Conservation (phyloP, 2,113 vertebrate genomes). For the Capricornis sumatraensis region DNA sequence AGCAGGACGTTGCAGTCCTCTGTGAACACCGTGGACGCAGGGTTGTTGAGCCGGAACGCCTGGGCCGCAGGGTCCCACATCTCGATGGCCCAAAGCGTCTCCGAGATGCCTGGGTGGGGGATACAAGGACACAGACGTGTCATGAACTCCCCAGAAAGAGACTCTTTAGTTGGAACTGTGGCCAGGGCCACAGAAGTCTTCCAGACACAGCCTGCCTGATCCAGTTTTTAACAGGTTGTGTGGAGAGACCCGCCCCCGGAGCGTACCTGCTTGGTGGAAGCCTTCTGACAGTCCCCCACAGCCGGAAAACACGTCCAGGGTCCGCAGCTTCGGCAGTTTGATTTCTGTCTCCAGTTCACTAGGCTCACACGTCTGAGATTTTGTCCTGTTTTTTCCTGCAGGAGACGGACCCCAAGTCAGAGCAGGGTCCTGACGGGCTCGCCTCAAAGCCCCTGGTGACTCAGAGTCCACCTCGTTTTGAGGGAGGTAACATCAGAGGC, state of each 20-base stretch:
- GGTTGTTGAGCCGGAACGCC: slow-evolving; percentile 95
- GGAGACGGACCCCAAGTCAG: not conserved
- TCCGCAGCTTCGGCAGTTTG: slow-evolving; percentile 86
- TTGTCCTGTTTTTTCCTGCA: slow-evolving; percentile 90
- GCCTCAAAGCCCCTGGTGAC: not conserved
- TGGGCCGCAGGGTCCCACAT: slow-evolving; percentile 99
- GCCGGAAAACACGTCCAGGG: slow-evolving; percentile 95
- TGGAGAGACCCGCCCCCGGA: fast-evolving
- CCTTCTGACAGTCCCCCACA: slow-evolving; percentile 96
- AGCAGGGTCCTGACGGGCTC: too few relatives aligned
- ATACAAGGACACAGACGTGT: not conserved
- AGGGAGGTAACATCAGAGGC: not conserved
- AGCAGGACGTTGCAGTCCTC: slow-evolving; percentile 96
- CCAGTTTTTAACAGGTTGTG: not conserved
- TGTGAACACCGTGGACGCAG: slow-evolving; percentile 92
- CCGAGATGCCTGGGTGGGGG: slow-evolving; percentile 78
- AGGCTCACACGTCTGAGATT: slow-evolving; percentile 74
- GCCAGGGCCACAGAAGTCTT: not conserved
- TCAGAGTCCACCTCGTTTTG: fast-evolving
- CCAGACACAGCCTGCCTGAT: not conserved
- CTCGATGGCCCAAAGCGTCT: slow-evolving; percentile 95
- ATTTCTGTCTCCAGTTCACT: slow-evolving; percentile 76
- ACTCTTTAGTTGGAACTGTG: not conserved
- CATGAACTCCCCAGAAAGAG: not conserved
- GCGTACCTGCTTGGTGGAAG: slow-evolving; percentile 95